phyloP scores from a whole-genome alignment of 1,140 invertebrate species.

The Drosophila pandora region DNA sequence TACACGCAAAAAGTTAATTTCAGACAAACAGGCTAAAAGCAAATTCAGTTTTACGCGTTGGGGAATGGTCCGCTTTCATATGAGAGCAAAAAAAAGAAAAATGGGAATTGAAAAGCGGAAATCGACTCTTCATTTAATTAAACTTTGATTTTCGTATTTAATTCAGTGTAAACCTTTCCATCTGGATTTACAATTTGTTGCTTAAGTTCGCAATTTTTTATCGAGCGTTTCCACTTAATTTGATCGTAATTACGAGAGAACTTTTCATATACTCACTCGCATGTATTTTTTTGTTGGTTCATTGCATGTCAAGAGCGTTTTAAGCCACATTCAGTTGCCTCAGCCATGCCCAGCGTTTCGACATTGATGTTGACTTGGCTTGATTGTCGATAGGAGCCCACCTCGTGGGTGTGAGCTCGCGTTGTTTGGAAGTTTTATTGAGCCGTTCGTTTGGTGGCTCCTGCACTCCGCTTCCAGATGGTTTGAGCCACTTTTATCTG shows the following conservation, averaged over 20 bases:
- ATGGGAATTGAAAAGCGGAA: background rate
- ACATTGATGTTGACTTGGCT: constrained; percentile 42
- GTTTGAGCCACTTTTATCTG: constrained; percentile 24
- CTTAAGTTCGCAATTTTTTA: constrained; percentile 2
- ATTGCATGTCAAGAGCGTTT: constrained; percentile 74
- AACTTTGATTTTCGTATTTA: too few relatives aligned
- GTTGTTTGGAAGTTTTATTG: constrained; percentile 29
- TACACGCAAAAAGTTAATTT: constrained; percentile 41
- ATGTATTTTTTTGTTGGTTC: constrained; percentile 37
- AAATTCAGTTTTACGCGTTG: constrained; percentile 2
- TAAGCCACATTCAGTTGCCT: constrained; percentile 40
- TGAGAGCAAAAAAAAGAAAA: constrained; percentile 7
- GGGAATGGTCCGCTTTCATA: constrained; percentile 16
- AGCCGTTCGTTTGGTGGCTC: constrained; percentile 8
- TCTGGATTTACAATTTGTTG: background rate
- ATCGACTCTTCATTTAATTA: background rate
- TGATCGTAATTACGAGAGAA: constrained; percentile 38
- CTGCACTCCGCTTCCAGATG: constrained; percentile 26
- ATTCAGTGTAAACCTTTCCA: background rate
- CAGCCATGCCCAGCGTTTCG: constrained; percentile 32
- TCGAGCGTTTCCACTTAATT: constrained; percentile 49
- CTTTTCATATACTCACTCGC: constrained; percentile 14
- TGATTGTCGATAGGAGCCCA: constrained; percentile 31
- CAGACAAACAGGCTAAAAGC: constrained; percentile 16
- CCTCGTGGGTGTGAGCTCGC: constrained; percentile 5